These are phyloP conservation scores for Villa cingulata DNA, from an alignment of 2,888 invertebrate genomes.

Conservation along the genomic window DNA sequence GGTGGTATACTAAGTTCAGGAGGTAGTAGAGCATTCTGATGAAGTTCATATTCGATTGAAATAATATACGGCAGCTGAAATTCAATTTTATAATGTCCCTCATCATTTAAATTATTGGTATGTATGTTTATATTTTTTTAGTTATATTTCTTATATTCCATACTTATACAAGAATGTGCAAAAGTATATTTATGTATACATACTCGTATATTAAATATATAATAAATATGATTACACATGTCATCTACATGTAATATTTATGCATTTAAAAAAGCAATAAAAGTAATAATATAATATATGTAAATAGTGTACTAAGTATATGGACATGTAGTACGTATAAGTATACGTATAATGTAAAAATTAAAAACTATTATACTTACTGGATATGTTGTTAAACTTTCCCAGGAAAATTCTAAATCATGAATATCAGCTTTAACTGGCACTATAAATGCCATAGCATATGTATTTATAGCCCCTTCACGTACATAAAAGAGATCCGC, in stretches of 20 bases:
- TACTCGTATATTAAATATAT: not conserved
- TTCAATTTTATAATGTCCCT: not conserved
- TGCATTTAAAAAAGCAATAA: no score
- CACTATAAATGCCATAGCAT: slow-evolving; percentile 64
- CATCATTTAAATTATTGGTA: not conserved
- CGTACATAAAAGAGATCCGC: slow-evolving; percentile 62
- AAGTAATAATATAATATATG: no score
- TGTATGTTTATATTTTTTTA: not conserved
- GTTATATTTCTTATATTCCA: no score
- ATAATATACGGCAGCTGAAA: slow-evolving; percentile 48
- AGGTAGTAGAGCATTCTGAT: slow-evolving; percentile 59
- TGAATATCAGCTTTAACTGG: slow-evolving; percentile 59
- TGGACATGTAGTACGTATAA: not conserved
- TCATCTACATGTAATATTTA: no score
- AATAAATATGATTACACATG: no score
- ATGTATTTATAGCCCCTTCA: slow-evolving; percentile 63
- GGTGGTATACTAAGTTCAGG: slow-evolving; percentile 75
- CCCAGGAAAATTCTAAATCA: slow-evolving; percentile 69
- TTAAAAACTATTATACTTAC: slow-evolving; percentile 38
- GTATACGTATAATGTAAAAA: not conserved
- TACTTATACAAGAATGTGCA: no score
- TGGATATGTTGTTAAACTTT: slow-evolving; percentile 51
- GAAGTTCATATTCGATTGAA: slow-evolving; percentile 56
- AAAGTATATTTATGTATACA: no score
- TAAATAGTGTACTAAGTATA: no score